Percentiles rank a stretch among this genome's conserved stretches.
phyloP scores from a whole-genome alignment of 2,888 invertebrate species.

The Eurytoma californica region DNA sequence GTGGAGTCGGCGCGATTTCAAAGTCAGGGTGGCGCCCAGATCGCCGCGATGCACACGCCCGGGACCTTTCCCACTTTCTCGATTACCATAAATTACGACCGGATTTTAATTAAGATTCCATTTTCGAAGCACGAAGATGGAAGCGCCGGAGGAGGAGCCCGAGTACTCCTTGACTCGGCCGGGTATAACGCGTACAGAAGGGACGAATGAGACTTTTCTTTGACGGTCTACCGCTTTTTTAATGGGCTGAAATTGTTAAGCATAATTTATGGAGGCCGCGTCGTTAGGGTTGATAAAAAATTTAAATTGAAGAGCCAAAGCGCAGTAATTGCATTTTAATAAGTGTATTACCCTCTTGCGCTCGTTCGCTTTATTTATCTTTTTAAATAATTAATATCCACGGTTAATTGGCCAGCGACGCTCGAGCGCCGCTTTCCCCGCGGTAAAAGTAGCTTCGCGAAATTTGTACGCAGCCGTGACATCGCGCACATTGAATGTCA shows the following conservation, averaged over 20 bases:
- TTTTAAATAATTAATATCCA: too few relatives aligned
- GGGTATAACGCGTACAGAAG: background rate
- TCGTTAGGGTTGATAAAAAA: slow-evolving; percentile 11
- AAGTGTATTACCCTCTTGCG: too few relatives aligned
- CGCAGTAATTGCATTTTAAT: too few relatives aligned
- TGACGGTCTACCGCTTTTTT: slow-evolving; percentile 18
- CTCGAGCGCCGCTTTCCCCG: too few relatives aligned
- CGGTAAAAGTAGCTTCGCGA: too few relatives aligned
- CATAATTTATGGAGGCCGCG: background rate
- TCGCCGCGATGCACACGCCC: background rate
- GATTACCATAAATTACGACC: slow-evolving; percentile 59
- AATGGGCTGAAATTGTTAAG: slow-evolving; percentile 28
- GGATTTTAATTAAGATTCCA: slow-evolving; percentile 59
- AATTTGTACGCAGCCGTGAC: too few relatives aligned
- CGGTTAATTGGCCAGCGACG: too few relatives aligned
- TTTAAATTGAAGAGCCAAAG: too few relatives aligned
- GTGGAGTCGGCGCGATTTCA: slow-evolving; percentile 47
- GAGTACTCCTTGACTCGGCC: slow-evolving; percentile 24
- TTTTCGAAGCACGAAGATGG: slow-evolving; percentile 40
- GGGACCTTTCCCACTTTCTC: slow-evolving; percentile 40
- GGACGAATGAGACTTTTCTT: background rate
- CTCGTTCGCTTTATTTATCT: too few relatives aligned
- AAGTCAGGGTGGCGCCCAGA: slow-evolving; percentile 16
- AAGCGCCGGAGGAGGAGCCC: background rate
- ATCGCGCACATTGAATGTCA: too few relatives aligned